These are phyloP conservation scores for Lamellibrachia luymesi DNA, from an alignment of 1,140 invertebrate genomes.

Conservation along the genomic window DNA sequence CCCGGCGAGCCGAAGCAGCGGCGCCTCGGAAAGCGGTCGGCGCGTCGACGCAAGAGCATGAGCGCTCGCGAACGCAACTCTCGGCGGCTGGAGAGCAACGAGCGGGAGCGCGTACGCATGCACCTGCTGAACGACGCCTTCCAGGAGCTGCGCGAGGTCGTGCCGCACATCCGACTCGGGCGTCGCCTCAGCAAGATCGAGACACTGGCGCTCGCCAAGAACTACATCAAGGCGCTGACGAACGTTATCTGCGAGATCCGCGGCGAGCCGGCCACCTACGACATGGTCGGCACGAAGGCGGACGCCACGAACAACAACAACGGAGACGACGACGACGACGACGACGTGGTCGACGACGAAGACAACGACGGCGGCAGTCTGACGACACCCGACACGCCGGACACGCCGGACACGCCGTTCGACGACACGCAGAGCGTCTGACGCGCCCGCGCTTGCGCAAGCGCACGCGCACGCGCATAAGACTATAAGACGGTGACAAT, in stretches of 20 bases:
- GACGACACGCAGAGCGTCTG: conserved; percentile 2
- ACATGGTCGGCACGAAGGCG: conserved; percentile 27
- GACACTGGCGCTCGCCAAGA: conserved; percentile 28
- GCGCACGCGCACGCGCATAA: background rate
- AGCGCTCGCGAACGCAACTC: conserved; percentile 78
- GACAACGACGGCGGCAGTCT: background rate
- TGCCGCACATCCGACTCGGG: conserved; percentile 83
- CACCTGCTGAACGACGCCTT: conserved; percentile 86
- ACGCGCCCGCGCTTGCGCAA: background rate
- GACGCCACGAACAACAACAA: conserved; percentile 16
- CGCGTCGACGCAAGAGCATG: conserved; percentile 69
- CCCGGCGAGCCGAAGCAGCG: background rate
- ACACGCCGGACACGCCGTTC: background rate
- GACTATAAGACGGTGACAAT: background rate
- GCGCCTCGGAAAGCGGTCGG: conserved; percentile 25
- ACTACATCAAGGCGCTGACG: conserved; percentile 77
- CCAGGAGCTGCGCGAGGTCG: conserved; percentile 85
- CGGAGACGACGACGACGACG: background rate
- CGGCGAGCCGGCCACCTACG: conserved; percentile 68
- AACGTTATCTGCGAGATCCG: conserved; percentile 82
- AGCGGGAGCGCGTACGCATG: conserved; percentile 84
- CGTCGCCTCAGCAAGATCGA: conserved; percentile 29
- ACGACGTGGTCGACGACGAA: conserved; percentile 23
- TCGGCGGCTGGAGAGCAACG: conserved; percentile 80
- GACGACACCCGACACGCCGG: background rate